These are phyloP conservation scores for Erythrocercus mccallii DNA, from an alignment of 2,113 vertebrate species.

Conservation along the genomic window DNA sequence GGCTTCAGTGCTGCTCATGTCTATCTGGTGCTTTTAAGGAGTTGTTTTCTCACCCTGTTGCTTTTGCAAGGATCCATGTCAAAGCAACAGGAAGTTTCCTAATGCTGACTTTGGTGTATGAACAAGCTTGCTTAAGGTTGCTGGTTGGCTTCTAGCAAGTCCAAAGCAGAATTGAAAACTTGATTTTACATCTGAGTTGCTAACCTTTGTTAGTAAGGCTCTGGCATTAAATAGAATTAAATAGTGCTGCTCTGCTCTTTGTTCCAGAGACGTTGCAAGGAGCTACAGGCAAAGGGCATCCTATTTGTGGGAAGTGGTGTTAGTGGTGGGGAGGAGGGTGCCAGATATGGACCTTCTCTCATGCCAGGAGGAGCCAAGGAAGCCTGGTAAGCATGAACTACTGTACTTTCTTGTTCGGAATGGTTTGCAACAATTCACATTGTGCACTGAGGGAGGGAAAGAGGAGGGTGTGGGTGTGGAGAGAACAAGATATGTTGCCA, in stretches of 20 bases:
- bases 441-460: not conserved
- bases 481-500: not conserved
- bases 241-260: constrained; percentile 22
- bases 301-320: constrained; percentile 96
- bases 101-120: not conserved
- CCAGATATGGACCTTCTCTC: constrained; percentile 91
- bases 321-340: constrained; percentile 95
- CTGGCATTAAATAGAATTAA: not conserved
- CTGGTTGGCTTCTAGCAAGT: not conserved
- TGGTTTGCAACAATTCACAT: not conserved
- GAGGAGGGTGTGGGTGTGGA: not conserved
- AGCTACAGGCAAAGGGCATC: constrained; percentile 84
- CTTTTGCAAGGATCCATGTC: not conserved
- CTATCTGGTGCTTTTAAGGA: not conserved
- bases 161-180: not conserved
- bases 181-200: not conserved
- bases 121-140: not conserved
- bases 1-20: not conserved
- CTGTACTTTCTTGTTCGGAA: not conserved
- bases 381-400: constrained; percentile 81
- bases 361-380: constrained; percentile 96
- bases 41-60: not conserved
- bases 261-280: constrained; percentile 86
- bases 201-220: not conserved
- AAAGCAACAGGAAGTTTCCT: constrained; percentile 9